Conservation (phyloP, 2,888 invertebrate genomes). For the Nematopogon swammerdamellus region DNA sequence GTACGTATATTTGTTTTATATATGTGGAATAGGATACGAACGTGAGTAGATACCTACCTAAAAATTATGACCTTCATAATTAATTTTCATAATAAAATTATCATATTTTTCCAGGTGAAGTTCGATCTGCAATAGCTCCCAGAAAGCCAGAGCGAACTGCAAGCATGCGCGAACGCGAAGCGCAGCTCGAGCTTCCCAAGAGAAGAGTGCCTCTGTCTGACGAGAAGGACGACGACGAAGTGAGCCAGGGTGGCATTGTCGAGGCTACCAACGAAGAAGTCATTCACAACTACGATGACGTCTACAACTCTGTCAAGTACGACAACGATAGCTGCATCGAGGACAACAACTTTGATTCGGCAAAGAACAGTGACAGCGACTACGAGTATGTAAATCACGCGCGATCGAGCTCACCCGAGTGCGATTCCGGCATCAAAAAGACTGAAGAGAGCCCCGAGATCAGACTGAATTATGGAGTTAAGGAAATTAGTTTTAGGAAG, state of each 20-base stretch:
- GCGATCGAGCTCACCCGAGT: slow-evolving; percentile 66
- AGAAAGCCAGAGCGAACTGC: slow-evolving; percentile 84
- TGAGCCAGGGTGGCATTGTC: slow-evolving; percentile 33
- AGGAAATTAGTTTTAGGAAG: slow-evolving; percentile 27
- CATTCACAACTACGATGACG: slow-evolving; percentile 48
- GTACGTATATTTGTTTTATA: too few relatives aligned
- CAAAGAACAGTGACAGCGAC: slow-evolving; percentile 57
- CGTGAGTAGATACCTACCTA: slow-evolving; percentile 53
- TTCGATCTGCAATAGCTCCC: slow-evolving; percentile 75
- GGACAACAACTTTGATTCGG: slow-evolving; percentile 27
- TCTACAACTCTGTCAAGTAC: slow-evolving; percentile 44
- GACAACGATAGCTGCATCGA: slow-evolving; percentile 28
- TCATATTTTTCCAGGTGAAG: slow-evolving; percentile 61
- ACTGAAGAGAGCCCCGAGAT: slow-evolving; percentile 22
- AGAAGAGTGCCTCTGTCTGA: slow-evolving; percentile 43
- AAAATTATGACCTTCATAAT: too few relatives aligned
- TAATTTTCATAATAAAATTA: too few relatives aligned
- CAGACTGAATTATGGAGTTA: slow-evolving; percentile 25
- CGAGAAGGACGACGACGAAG: slow-evolving; percentile 53
- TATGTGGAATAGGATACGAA: too few relatives aligned
- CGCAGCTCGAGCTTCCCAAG: slow-evolving; percentile 59
- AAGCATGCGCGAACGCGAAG: slow-evolving; percentile 79
- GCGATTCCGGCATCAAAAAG: slow-evolving; percentile 57
- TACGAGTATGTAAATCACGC: slow-evolving; percentile 64
- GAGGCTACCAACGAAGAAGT: slow-evolving; percentile 46